These are phyloP conservation scores for Arctopsyche grandis DNA, from an alignment of 1,140 invertebrate genomes.

Conservation along the genomic window DNA sequence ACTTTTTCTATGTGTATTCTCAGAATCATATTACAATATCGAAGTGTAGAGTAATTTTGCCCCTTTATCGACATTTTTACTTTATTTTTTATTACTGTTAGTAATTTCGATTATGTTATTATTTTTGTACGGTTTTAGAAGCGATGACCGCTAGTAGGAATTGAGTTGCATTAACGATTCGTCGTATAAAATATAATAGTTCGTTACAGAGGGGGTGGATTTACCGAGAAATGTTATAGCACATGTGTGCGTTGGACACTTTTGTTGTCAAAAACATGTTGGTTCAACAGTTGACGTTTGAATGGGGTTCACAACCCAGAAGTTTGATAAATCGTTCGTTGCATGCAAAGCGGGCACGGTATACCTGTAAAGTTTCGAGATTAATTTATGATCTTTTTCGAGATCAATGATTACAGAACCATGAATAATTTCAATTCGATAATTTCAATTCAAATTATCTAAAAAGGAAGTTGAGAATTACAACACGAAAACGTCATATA, in stretches of 20 bases:
- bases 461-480: no score
- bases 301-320: slow-evolving; percentile 3
- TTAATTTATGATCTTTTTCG: no score
- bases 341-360: no score
- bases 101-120: no score
- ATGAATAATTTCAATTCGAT: no score
- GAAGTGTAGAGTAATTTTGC: no score
- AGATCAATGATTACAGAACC: no score
- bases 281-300: slow-evolving; percentile 18
- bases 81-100: no score
- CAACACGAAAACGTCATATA: no score
- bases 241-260: neutral
- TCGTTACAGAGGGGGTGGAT: neutral
- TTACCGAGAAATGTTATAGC: slow-evolving; percentile 1
- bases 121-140: neutral
- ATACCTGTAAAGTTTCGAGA: no score
- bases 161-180: neutral
- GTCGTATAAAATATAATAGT: neutral
- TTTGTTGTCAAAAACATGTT: slow-evolving; percentile 6
- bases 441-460: no score
- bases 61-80: no score
- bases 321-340: slow-evolving; percentile 3
- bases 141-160: neutral
- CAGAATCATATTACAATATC: neutral
- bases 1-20: slow-evolving; percentile 19